Base-by-base conservation (phyloP, 2,888 invertebrate genomes). In the Mesoligia furuncula region DNA sequence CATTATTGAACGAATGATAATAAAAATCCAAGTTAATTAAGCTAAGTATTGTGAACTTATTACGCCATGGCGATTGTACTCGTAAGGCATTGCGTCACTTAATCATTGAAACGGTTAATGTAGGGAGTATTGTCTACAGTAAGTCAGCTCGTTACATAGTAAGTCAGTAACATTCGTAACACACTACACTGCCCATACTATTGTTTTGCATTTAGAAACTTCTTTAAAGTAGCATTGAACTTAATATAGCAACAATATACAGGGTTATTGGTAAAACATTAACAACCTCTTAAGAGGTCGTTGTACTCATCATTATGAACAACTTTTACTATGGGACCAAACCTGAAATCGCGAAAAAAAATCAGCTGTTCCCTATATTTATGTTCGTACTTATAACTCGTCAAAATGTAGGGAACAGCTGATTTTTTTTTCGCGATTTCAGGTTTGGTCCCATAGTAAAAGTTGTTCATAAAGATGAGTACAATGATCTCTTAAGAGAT, bases 51-150 rank as follows among this genome's bases (percentile, higher is more conserved):
- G 75, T 83, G 83, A 81, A 83, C 72, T 80, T 80, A 70, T 86
- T 83, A 80, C 80, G 67, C 48, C 77, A 80, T 69, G 59, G 73
- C 69, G 17, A 77, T 85, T 87, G 81, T 80, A 59, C 67, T 69
- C 51, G 62, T 81, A 68, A 77, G 57, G 36, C 31, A 68, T 88
- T 88, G 85, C 87, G 77, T 86, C 79, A 82, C 45, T 70, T 71
- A 72, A 80, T 86, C 81, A 81, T 87, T 85, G 79, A 79, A 83
- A 81, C 85, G 82, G 84, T 77, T 83, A 81, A 83, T 88, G 73
- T 72, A 59, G 62, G 69, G 62, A 75, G 64, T 81, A 80, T 81
- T 84, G 81, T 88, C 79, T 80, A 67, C 69, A 73, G 66, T 59
- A 42, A 69, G 74, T 61, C 69, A 72, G 45, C 75, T 85, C 72